phyloP scores from a whole-genome alignment of 2,113 vertebrate genomes.

The Parus major region DNA sequence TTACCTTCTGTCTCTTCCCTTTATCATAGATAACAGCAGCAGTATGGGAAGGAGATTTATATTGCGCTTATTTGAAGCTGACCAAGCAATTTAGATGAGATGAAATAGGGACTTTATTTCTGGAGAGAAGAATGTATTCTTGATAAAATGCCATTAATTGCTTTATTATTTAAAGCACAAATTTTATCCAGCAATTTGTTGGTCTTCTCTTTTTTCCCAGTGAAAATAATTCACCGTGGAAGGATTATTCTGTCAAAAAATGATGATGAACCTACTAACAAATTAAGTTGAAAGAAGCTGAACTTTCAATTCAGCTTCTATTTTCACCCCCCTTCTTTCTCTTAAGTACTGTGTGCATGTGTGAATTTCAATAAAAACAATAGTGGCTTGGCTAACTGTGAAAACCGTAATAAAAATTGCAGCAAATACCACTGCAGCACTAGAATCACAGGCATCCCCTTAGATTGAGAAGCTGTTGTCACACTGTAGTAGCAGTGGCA shows the following conservation, averaged over 20 bases:
- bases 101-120: constrained; percentile 74
- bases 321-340: not conserved
- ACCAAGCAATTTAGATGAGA: constrained; percentile 75
- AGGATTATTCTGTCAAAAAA: constrained; percentile 63
- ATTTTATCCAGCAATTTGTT: constrained; percentile 73
- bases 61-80: constrained; percentile 68
- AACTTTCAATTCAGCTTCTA: constrained; percentile 23
- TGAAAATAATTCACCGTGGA: constrained; percentile 57
- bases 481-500: fast-evolving
- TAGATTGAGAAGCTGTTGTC: not conserved
- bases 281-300: constrained; percentile 46
- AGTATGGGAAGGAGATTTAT: constrained; percentile 73
- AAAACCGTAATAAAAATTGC: not conserved
- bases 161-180: constrained; percentile 76
- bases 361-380: not conserved
- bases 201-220: constrained; percentile 29
- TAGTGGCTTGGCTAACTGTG: not conserved
- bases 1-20: constrained; percentile 67
- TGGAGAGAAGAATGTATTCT: constrained; percentile 68
- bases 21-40: constrained; percentile 66
- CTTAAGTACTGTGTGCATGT: not conserved
- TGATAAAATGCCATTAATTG: constrained; percentile 74
- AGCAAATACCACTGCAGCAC: not conserved
- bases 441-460: not conserved
- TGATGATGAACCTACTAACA: constrained; percentile 46